Percentiles rank a stretch among this genome's conserved stretches.
Conservation (phyloP, 2,113 vertebrate genomes). For the Amblyornis subalaris region DNA sequence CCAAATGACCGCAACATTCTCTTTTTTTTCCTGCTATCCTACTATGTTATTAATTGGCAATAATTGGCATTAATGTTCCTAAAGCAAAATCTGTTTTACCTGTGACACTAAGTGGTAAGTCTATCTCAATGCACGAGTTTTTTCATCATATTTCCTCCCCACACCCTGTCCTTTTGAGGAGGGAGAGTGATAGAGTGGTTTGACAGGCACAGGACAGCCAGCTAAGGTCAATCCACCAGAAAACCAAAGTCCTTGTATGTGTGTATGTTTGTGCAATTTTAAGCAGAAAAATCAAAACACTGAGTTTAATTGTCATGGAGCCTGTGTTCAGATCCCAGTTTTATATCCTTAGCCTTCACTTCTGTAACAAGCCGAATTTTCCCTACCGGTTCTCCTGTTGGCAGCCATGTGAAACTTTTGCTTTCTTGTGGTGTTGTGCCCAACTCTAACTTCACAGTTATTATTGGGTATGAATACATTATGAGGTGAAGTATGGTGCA, state of each 20-base stretch:
- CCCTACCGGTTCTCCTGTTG: not conserved
- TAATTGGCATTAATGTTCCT: not conserved
- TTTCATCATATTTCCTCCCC: not conserved
- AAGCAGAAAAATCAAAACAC: not conserved
- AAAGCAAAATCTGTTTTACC: not conserved
- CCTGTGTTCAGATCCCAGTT: not conserved
- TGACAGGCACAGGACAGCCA: accelerated
- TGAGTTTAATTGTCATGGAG: not conserved
- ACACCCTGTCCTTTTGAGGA: not conserved
- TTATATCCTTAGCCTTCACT: not conserved
- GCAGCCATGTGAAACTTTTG: not conserved
- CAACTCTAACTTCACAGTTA: not conserved
- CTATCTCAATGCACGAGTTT: not conserved
- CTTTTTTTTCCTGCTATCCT: not conserved
- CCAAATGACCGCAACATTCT: too few species aligned
- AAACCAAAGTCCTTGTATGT: not conserved
- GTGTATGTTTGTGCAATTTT: not conserved
- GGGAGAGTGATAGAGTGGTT: not conserved
- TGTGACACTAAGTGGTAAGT: not conserved
- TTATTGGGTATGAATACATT: not conserved
- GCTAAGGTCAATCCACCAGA: not conserved
- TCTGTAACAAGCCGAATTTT: accelerated
- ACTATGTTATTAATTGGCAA: not conserved
- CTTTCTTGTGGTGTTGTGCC: not conserved
- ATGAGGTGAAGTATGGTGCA: not conserved